phyloP scores from a whole-genome alignment of 2,888 invertebrate species.

The Aspidiotus destructor region DNA sequence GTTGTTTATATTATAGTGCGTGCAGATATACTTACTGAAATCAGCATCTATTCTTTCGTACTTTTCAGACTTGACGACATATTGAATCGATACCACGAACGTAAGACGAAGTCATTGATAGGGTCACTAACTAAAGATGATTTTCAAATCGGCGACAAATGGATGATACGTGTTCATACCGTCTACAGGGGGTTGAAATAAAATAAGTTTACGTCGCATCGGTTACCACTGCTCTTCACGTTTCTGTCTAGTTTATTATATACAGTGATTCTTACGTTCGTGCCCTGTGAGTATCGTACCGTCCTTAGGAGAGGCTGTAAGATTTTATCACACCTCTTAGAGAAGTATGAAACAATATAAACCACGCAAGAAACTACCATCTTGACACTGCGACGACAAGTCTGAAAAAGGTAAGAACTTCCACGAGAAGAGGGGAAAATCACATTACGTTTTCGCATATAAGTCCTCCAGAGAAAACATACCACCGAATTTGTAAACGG shows the following conservation, averaged over 20 bases:
- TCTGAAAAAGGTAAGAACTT: too few species aligned
- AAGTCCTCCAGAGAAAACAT: too few species aligned
- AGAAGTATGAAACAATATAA: too few species aligned
- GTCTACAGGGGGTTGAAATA: slow-evolving; percentile 24
- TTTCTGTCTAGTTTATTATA: not conserved
- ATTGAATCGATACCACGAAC: slow-evolving; percentile 15
- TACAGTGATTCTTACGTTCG: not conserved
- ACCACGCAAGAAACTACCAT: too few species aligned
- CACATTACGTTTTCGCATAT: too few species aligned
- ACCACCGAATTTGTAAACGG: too few species aligned
- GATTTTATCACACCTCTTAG: not conserved
- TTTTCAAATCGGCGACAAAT: slow-evolving; percentile 25
- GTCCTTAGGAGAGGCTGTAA: not conserved
- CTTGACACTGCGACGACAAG: too few species aligned
- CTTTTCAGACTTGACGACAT: not conserved
- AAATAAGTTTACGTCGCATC: slow-evolving; percentile 12
- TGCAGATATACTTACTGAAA: too few species aligned
- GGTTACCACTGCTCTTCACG: not conserved
- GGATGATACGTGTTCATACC: slow-evolving; percentile 30
- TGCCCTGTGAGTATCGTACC: not conserved
- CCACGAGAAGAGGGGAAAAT: too few species aligned
- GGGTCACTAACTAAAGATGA: slow-evolving; percentile 27
- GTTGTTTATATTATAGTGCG: not conserved
- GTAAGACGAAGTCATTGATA: slow-evolving; percentile 15
- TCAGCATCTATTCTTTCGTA: not conserved